Evolutionary conservation across 2,888 invertebrate genomes (phyloP), one percentile per base, ranked within the genome.

Genomic region (Drosophila villosipedis): DNA sequence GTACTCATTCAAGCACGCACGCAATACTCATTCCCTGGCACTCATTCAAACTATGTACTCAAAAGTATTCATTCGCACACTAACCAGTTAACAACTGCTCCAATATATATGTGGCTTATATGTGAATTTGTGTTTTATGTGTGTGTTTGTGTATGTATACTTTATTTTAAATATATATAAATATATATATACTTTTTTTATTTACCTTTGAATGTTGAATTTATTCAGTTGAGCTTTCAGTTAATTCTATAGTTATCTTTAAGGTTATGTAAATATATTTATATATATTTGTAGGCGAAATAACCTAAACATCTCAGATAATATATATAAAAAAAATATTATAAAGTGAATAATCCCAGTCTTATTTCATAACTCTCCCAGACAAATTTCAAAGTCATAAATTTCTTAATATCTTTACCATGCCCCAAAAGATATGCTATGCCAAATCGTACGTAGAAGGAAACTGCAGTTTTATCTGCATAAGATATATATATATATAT

Each of bases 21-120:
- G n/a, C 57, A 30, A 31, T n/a, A 39, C 30, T 30, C 57, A 28
- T 37, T 39, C 37, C 39, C 57, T 16, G 22, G 25, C 63, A 70
- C 70, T 53, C 61, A 69, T 59, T 43, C 37, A 28, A 57, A 50
- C 31, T 28, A 7, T 50, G 28, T 50, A 50, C 50, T 50, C 33
- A 30, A 35, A n/a, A 25, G 43, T 43, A 63, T 33, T 52, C 33
- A 50, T 52, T 35, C 64, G 63, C 73, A 71, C 55, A 64, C 61
- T 30, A 66, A 58, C 50, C 35, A 73, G 57, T 37, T 35, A 72
- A 68, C 28, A 54, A n/a, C 39, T 28, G 39, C 14, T 52, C 25
- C 10, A 19, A 25, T 19, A 16, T 33, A 49, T 47, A 33, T 59
- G 39, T 49, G 55, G 25, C 28, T 1, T 37, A 14, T 22, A 37